phyloP scores from a whole-genome alignment of 92 coral and sea anemone species.

The Epizoanthus ramosus region DNA sequence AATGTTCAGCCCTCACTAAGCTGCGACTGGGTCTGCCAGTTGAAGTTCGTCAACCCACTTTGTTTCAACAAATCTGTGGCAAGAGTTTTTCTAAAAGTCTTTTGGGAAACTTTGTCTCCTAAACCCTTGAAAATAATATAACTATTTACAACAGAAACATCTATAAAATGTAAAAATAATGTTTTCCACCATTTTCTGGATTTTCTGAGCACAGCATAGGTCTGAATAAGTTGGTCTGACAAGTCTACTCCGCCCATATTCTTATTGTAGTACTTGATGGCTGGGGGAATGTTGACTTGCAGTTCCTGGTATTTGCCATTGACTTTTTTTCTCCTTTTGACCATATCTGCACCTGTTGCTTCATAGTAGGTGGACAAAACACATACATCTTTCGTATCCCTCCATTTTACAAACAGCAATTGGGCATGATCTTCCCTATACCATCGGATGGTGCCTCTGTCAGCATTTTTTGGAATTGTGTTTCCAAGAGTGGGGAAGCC shows the following conservation, averaged over 20 bases:
- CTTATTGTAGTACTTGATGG: constrained; percentile 41
- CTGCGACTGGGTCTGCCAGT: constrained; percentile 48
- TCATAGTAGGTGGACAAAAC: constrained; percentile 27
- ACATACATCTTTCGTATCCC: constrained; percentile 44
- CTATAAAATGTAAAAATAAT: constrained; percentile 47
- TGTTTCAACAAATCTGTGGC: constrained; percentile 29
- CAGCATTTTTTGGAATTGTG: constrained; percentile 31
- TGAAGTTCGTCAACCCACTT: constrained; percentile 37
- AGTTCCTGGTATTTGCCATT: neutral
- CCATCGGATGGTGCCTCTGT: constrained; percentile 51
- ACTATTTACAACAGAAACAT: constrained; percentile 42
- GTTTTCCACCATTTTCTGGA: no score
- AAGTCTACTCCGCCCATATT: no score
- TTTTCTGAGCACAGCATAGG: no score
- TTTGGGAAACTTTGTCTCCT: constrained; percentile 14
- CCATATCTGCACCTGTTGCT: constrained; percentile 35
- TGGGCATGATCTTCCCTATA: constrained; percentile 17
- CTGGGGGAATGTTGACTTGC: constrained; percentile 42
- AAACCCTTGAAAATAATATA: constrained; percentile 16
- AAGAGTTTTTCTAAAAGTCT: constrained; percentile 26
- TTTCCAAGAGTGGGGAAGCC: constrained; percentile 55
- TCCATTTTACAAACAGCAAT: constrained; percentile 41
- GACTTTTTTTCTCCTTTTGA: constrained; percentile 9
- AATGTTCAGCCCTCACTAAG: constrained; percentile 44
- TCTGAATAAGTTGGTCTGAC: no score